Base-by-base conservation (phyloP, 2,113 vertebrate genomes). In the Myrmecophaga tridactyla region DNA sequence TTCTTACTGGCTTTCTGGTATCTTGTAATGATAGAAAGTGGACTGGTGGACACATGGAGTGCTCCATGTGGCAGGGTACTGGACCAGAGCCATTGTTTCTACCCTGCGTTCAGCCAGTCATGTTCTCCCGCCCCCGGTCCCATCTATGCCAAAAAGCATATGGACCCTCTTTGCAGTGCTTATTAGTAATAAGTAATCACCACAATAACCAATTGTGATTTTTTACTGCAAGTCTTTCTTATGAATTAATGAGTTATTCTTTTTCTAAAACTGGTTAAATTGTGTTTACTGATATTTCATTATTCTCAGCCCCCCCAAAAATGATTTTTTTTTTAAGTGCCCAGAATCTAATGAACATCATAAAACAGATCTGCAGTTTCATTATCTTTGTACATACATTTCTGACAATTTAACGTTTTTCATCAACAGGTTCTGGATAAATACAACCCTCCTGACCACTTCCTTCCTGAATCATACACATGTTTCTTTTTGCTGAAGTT, bases 401-500 rank as follows among this genome's bases (percentile, higher is more conserved):
- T 48, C 80, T 94, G 62, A 95, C 41, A 17, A 39, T 51, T 23
- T 86, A 39, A 39, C 41, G 6, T 92, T 90, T 86, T 63, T 70
- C 31, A 69, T 27, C 81, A 7, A 92, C 90, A 99, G 99, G 99
- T 99, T 31, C 97, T 99, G 98, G 99, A 99, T 98, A 99, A 99
- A 94, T 99, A 99, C 98, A 99, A 99, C 96, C 99, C 99, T 39
- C 99, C 99, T 0, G 99, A 99, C 97, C 99, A 99, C 98, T 99
- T 99, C 96, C 99, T 99, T 86, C 99, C 99, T 0, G 99, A 99
- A 97, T 99, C 99, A 20, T 99, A 99, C 98, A 99, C 99, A 0
- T 99, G 99, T 96, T 99, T 99, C 98, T 99, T 99, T 98, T 98
- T 99, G 96, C 98, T 99, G 95, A 99, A 99, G 98, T 97, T 99